These are phyloP conservation scores for Gallinago paraguaiae DNA, from an alignment of 2,113 vertebrate species.

Conservation along the genomic window DNA sequence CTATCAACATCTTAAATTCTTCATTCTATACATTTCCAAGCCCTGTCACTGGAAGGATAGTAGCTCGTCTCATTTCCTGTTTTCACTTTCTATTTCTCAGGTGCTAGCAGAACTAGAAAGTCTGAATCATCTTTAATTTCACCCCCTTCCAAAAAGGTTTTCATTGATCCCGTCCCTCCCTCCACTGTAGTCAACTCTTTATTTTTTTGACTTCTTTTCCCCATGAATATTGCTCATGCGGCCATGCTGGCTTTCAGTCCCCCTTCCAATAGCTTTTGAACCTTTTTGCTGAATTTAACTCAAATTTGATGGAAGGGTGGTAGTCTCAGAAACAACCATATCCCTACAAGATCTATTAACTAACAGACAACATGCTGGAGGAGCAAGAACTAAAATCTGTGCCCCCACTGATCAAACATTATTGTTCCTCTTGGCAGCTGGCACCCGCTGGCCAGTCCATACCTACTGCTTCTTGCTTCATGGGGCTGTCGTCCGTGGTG, in stretches of 20 bases:
- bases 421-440: slow-evolving; percentile 25
- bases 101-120: neutral
- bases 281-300: neutral
- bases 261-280: neutral
- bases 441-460: neutral
- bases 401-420: slow-evolving; percentile 1
- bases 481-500: rapidly evolving
- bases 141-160: neutral
- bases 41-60: neutral
- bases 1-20: neutral
- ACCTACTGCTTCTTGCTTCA: neutral
- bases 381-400: neutral
- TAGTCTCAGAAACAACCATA: neutral
- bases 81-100: neutral
- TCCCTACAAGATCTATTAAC: neutral
- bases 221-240: neutral
- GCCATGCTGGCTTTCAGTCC: neutral
- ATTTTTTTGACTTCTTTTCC: neutral
- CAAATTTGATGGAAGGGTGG: neutral
- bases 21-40: neutral
- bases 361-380: neutral
- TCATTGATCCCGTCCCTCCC: neutral
- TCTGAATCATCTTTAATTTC: neutral
- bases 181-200: neutral
- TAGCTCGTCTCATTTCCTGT: neutral